These are phyloP conservation scores for Ictalurus punctatus DNA, from an alignment of 2,113 vertebrate species.

Conservation along the genomic window DNA sequence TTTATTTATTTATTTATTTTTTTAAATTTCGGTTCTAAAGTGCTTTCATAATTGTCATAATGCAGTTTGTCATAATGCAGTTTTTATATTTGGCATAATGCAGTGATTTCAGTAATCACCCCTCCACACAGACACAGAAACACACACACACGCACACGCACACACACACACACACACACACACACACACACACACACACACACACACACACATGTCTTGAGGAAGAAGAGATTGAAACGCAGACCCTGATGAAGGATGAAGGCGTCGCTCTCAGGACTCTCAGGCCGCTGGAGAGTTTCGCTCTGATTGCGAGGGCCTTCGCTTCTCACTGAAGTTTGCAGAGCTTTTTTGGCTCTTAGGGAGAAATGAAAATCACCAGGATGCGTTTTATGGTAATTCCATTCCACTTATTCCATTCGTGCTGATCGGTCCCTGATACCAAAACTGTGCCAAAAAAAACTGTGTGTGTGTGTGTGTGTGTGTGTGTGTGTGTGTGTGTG, in stretches of 20 bases:
- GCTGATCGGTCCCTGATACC: conserved; percentile 20
- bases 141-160: background rate
- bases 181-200: conserved; percentile 5
- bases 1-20: background rate
- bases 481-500: conserved; percentile 23
- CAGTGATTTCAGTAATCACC: conserved; percentile 1
- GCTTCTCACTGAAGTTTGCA: conserved; percentile 20
- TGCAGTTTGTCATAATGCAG: conserved; percentile 1
- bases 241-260: conserved; percentile 3
- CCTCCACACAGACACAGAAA: background rate
- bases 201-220: background rate
- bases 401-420: conserved; percentile 28
- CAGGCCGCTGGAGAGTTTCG: background rate
- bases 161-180: background rate
- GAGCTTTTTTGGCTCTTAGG: conserved; percentile 9
- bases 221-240: background rate
- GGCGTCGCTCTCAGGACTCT: conserved; percentile 21
- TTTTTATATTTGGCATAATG: conserved; percentile 16
- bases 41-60: background rate
- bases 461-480: conserved; percentile 19
- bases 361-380: conserved; percentile 12
- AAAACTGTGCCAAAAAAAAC: background rate
- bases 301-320: conserved; percentile 40
- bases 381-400: conserved; percentile 17
- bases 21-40: background rate